Base-by-base conservation (phyloP, 2,113 vertebrate genomes). In the Podarcis muralis region DNA sequence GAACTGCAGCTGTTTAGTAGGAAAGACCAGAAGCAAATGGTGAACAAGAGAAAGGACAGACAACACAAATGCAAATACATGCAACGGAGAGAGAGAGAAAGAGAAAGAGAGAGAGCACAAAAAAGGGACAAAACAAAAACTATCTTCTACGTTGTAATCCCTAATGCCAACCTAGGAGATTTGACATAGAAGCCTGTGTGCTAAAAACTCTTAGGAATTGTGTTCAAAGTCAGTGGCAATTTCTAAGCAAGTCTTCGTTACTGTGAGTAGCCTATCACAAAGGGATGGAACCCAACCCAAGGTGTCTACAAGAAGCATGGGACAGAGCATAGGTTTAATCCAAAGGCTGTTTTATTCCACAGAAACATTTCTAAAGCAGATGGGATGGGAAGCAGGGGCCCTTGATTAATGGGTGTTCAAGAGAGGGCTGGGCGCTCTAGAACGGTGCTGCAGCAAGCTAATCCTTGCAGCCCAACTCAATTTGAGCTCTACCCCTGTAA, bases 1-100 rank as follows among this genome's bases (percentile, higher is more conserved):
- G 95, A 92, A 83, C 91, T 89, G 97, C 97, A 87, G 98, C 98
- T 99, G 98, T 97, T 96, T 93, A 94, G 95, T 90, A 82, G 92
- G 93, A 95, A 95, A 97, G 96, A 97, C 95, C 97, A 98, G 94
- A 97, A 97, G 97, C 97, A 97, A 96, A 97, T n/a, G 95, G 96
- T 97, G 91, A 97, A 95, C 94, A 1, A 91, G 71, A 90, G 86
- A 84, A 69, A 66, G 57, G 87, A 88, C 53, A 74, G 68, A 85
- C 66, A 84, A 72, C 40, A 88, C 74, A 88, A 88, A 84, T 69
- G 57, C 25, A 82, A 32, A 82, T 74, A n/a, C 40, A 66, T 68
- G 32, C 81, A 88, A 65, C 53, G 48, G 9, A 4, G 35, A 48
- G 37, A 83, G 1, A n/a, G 6, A 1, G 30, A 18, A 5, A 1